phyloP scores from a whole-genome alignment of 2,888 invertebrate genomes.

The Eumerus sabulonum region DNA sequence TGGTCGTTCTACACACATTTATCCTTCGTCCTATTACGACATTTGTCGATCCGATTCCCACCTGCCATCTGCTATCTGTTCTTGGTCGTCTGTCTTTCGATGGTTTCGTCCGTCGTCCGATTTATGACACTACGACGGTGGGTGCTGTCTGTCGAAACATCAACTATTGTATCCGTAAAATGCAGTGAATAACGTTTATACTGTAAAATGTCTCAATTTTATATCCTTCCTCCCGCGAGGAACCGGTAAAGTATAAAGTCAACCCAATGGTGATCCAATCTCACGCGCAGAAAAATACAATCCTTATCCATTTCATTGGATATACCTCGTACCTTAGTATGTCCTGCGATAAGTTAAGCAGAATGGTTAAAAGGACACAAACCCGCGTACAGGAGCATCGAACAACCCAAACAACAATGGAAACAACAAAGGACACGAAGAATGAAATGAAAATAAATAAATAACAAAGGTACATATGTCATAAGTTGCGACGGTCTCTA shows the following conservation, averaged over 20 bases:
- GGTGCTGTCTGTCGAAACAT: conserved; percentile 31
- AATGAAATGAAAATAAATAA: conserved; percentile 68
- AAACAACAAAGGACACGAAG: conserved; percentile 34
- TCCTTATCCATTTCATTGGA: conserved; percentile 24
- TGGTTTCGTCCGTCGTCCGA: conserved; percentile 5
- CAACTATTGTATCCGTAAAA: conserved; percentile 19
- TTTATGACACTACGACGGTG: conserved; percentile 22
- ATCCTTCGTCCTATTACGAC: not conserved
- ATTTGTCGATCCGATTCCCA: too few species aligned
- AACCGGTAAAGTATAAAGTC: not conserved
- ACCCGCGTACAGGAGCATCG: not conserved
- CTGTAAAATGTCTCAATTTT: conserved; percentile 53
- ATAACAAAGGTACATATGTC: conserved; percentile 58
- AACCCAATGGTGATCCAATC: not conserved
- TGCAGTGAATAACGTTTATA: conserved; percentile 37
- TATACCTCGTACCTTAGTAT: conserved; percentile 14
- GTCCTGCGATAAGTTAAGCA: conserved; percentile 12
- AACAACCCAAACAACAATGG: conserved; percentile 2
- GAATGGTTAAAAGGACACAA: conserved; percentile 32
- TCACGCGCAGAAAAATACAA: conserved; percentile 17
- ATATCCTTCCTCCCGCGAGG: conserved; percentile 11
- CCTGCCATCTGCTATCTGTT: too few species aligned
- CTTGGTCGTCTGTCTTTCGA: conserved; percentile 7
- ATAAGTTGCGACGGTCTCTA: conserved; percentile 61
- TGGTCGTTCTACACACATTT: conserved; percentile 3